Base-by-base conservation (phyloP, 2,888 invertebrate species). In the Scelioninae gen. 1 region DNA sequence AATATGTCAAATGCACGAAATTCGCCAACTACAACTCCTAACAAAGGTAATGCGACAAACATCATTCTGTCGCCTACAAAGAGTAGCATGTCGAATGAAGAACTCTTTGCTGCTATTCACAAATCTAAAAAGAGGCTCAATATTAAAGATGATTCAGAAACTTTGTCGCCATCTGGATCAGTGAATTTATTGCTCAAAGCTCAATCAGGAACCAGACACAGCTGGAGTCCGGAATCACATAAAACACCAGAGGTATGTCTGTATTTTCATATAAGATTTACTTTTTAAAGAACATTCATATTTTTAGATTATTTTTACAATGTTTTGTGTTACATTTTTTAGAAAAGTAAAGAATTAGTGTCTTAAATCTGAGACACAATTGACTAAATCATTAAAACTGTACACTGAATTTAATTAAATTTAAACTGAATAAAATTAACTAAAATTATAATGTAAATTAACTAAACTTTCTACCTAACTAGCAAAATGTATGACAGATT, bases 41-140 rank as follows among this genome's bases (percentile, higher is more conserved):
- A 86, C 32, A 84, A 88, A 45, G 88, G 83, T 43, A 87, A 83
- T 5, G 81, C 87, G 6, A 88, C 88, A 11, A 87, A 87, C 40
- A 77, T 89, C 10, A 83, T 91, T 3, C 86, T 95, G 8, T 95
- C 95, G 1, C 95, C 95, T 0, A 95, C 95, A 23, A 95, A 95
- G 91, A 95, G 95, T 1, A 95, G 95, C 0, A 95, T 96, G 95
- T 95, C 95, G n/a, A 95, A 96, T 86, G 96, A 96, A 89, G 96
- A 96, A 90, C 92, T 96, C 2, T 96, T 95, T 88, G 95, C 96
- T 2, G 95, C 95, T 13, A 96, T 96, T 84, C 96, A 96, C 89
- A 96, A 96, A 91, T 95, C 95, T 86, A 96, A 96, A 90, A 95
- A 95, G 92, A 94, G 95, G 89, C 93, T 96, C 68, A 96, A 95